These are phyloP conservation scores for Stenopsyche tienmushanensis DNA, from an alignment of 1,140 invertebrate genomes.

Conservation along the genomic window DNA sequence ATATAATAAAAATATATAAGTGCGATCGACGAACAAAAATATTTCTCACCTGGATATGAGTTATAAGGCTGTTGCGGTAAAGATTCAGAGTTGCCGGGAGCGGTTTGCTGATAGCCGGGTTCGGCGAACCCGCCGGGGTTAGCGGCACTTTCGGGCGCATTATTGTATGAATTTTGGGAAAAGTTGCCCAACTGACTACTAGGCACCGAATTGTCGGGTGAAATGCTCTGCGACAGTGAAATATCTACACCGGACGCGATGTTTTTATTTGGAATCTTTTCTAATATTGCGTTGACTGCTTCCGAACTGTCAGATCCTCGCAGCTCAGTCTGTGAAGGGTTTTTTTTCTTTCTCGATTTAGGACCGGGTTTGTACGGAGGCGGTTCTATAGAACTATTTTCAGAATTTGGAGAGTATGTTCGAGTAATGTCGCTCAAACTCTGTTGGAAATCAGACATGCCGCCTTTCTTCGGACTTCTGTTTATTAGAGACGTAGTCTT, in stretches of 20 bases:
- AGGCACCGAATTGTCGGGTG: neutral
- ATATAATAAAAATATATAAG: neutral
- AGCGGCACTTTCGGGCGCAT: neutral
- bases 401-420: conserved; percentile 50
- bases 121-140: conserved; percentile 14
- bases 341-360: conserved; percentile 52
- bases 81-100: conserved; percentile 6
- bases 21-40: too few relatives aligned
- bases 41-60: conserved; percentile 40
- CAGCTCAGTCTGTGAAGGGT: conserved; percentile 33
- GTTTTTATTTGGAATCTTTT: neutral
- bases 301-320: neutral
- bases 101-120: conserved; percentile 23
- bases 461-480: conserved; percentile 46
- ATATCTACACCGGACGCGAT: neutral
- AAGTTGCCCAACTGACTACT: neutral
- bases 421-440: conserved; percentile 55
- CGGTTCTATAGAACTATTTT: conserved; percentile 30
- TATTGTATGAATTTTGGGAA: neutral
- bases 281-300: neutral
- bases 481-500: conserved; percentile 46
- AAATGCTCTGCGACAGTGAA: neutral
- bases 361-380: conserved; percentile 43
- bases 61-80: conserved; percentile 36
- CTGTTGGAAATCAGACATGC: conserved; percentile 53